Evolutionary conservation across 2,113 vertebrate species (phyloP).

Genomic region (Myiopsitta monachus): DNA sequence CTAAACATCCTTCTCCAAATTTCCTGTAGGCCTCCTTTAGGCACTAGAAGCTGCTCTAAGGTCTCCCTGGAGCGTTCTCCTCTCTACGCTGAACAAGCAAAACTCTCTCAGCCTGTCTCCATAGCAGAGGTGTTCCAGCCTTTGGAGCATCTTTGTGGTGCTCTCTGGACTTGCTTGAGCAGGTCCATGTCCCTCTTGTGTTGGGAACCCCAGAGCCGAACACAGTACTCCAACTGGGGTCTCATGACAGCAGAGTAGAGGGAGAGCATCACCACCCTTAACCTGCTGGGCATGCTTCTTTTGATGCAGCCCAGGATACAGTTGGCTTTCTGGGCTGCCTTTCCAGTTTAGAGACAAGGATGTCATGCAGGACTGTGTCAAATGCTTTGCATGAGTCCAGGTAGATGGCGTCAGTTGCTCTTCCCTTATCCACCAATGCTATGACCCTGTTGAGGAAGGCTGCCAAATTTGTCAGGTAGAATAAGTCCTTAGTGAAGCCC

Average conservation of each 20-base stretch:
- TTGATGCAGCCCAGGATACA: neutral
- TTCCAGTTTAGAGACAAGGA: neutral
- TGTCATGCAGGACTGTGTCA: neutral
- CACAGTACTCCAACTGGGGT: neutral
- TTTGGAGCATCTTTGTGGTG: neutral
- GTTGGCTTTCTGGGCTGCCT: neutral
- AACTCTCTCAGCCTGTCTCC: neutral
- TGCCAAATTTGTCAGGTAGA: neutral
- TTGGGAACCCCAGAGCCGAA: neutral
- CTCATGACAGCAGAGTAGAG: neutral
- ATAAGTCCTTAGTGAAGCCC: neutral
- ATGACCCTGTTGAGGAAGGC: neutral
- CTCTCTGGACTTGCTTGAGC: neutral
- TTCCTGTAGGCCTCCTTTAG: neutral
- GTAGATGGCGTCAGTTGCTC: neutral
- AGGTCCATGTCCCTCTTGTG: neutral
- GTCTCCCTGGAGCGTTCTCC: neutral
- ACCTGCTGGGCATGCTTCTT: neutral
- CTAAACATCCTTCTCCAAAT: neutral
- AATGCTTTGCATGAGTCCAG: neutral
- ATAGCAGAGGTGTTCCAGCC: neutral
- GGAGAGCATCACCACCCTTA: neutral
- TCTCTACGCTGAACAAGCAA: neutral
- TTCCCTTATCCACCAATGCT: neutral
- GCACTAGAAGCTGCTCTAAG: neutral